Base-by-base conservation (phyloP, 2,888 invertebrate genomes). In the Drosophila fulvimacula region DNA sequence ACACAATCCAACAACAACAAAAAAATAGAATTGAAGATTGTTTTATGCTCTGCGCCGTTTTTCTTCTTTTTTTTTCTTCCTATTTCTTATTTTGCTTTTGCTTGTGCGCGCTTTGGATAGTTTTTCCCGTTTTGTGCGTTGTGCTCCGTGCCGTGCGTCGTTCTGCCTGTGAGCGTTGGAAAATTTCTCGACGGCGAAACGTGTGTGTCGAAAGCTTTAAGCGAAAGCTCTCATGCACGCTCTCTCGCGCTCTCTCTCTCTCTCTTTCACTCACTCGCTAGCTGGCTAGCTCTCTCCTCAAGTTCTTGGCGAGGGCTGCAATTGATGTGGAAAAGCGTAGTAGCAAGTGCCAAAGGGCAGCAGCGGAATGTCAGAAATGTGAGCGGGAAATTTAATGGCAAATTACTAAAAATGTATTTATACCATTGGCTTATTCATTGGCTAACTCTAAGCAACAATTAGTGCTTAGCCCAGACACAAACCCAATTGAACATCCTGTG, bases 121-220 rank as follows among this genome's bases (percentile, higher is more conserved):
- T 78, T 83, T 88, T 78, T 76, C 78, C 86, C 82, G 83, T 72
- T 62, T 78, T 84, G 89, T 89, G 89, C 74, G 79, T 87, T 72
- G 71, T 83, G 88, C 73, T 75, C 87, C 76, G 84, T 81, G 74
- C 77, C 73, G 79, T 84, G 84, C 68, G 74, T 84, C 76, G 81
- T 84, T 87, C 82, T 88, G 82, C 69, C 84, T 69, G 57, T 44
- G 76, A 84, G 58, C 80, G 67, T 73, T 84, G 88, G 83, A 87
- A 83, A 89, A 89, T 87, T 76, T 76, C 75, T 74, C 81, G 67
- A 78, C 41, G 66, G 48, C 66, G 67, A 55, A 69, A 57, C 48
- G 48, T 61, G 51, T 75, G 41, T 48, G 52, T 52, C 59, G 63
- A 80, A 79, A 85, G 83, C 81, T 81, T 53, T 27, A 52, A 17